Evolutionary conservation across 2,888 invertebrate genomes (phyloP), one percentile per base, ranked within the genome.

Genomic region (Amphipyra tragopoginis): DNA sequence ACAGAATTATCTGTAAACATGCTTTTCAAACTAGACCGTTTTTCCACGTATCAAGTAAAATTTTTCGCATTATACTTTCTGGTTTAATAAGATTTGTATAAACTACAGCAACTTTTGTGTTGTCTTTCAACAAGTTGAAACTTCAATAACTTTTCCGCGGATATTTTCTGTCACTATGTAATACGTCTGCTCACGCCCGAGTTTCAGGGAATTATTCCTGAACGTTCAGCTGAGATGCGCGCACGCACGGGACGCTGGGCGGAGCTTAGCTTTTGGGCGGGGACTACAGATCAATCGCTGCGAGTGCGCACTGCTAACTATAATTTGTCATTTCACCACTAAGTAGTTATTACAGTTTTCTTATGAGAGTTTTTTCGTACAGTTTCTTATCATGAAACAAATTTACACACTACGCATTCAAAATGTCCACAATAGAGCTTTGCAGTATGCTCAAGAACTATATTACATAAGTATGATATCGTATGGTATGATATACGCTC

Each of bases 211-310:
- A 52, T 65, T 69, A 77, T 75, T 79, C 65, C 74, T 77, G 74
- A 72, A 76, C 60, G 60, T 65, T 60, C 62, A 58, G 59, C 34
- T 33, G 55, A 48, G 21, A 11, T 70, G 81, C 80, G 79, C 78
- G 10, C 45, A 68, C 81, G 79, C 75, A 65, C 5, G 29, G n/a
- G 8, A 5, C 21, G 60, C 40, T 61, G 75, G 89, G 89, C 86
- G 89, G 87, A 51, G 88, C 84, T 79, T 82, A 33, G 15, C 10
- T 52, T 70, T 77, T 73, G 87, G 88, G 87, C 86, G 88, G 85
- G 72, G 80, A 75, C 64, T 50, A 34, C 43, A 26, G 52, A 52
- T 51, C 45, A 36, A 5, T 51, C 42, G 26, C 51, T 43, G 13
- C 39, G 52, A 42, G 29, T 58, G 29, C n/a, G 50, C 21, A 21